A percentile compares a stretch with the other conserved stretches of the same genome.
Conservation (phyloP, 1,140 invertebrate species). For the Nebria ingens region DNA sequence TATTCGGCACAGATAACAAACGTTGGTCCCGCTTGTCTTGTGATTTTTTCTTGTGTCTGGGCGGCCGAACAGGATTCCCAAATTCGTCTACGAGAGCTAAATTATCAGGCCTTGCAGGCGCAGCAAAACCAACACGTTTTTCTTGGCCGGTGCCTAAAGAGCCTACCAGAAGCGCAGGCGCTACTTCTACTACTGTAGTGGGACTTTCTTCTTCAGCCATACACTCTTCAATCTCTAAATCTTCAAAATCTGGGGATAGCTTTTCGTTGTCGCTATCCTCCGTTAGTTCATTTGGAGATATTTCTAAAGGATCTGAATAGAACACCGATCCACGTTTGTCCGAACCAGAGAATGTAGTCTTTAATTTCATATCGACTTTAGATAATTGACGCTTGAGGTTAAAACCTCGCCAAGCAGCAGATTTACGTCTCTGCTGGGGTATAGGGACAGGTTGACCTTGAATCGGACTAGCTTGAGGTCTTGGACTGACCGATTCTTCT, state of each 20-base stretch:
- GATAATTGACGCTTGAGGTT: conserved; percentile 70
- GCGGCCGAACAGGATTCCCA: conserved; percentile 42
- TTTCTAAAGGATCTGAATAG: conserved; percentile 32
- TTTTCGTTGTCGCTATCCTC: conserved; percentile 7
- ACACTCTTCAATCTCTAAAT: conserved; percentile 8
- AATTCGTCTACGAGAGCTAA: conserved; percentile 51
- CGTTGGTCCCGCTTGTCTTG: conserved; percentile 51
- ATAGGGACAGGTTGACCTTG: conserved; percentile 20
- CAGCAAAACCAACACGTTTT: conserved; percentile 17
- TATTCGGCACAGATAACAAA: conserved; percentile 64
- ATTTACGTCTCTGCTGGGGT: conserved; percentile 39
- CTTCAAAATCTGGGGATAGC: conserved; percentile 17
- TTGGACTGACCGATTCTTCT: neutral
- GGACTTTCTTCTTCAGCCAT: conserved; percentile 14
- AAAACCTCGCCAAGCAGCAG: conserved; percentile 58
- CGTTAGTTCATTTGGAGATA: conserved; percentile 29
- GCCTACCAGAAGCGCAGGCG: conserved; percentile 19
- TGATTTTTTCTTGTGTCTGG: conserved; percentile 40
- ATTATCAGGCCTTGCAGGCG: conserved; percentile 44
- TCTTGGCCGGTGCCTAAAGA: conserved; percentile 19
- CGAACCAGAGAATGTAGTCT: conserved; percentile 46
- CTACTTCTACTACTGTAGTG: conserved; percentile 17
- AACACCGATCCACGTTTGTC: conserved; percentile 34
- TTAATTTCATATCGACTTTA: conserved; percentile 68
- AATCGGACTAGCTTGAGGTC: neutral